Conservation (phyloP, 2,113 vertebrate genomes). For the Oceanodroma tethys region DNA sequence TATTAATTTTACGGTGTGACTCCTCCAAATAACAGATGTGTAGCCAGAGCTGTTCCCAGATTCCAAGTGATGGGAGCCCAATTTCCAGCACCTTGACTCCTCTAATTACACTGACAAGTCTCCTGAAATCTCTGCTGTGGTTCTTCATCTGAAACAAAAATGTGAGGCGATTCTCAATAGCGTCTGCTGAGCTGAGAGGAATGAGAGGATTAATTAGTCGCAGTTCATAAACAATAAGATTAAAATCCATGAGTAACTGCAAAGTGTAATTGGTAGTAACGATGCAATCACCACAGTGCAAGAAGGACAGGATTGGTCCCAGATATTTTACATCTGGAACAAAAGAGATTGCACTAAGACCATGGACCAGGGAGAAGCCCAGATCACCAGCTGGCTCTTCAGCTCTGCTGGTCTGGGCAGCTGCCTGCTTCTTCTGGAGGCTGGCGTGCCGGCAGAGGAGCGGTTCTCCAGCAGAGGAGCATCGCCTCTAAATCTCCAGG, state of each 20-base stretch:
- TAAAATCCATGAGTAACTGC: slow-evolving; percentile 29
- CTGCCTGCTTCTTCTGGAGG: not conserved
- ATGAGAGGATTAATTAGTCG: slow-evolving; percentile 61
- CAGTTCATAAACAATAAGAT: slow-evolving; percentile 61
- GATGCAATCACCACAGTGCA: not conserved
- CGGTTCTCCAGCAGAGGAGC: not conserved
- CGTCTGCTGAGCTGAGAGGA: not conserved
- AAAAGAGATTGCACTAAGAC: not conserved
- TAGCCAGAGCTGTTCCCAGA: slow-evolving; percentile 3
- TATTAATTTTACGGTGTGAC: slow-evolving; percentile 54
- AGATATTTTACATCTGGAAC: not conserved
- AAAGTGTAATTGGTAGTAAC: slow-evolving; percentile 36
- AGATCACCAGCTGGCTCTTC: not conserved
- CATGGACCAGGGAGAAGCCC: not conserved
- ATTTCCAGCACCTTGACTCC: slow-evolving; percentile 48
- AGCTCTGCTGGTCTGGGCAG: not conserved
- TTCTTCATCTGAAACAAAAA: slow-evolving; percentile 47
- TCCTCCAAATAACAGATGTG: slow-evolving; percentile 3
- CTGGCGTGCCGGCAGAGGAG: fast-evolving
- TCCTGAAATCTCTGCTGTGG: slow-evolving; percentile 28
- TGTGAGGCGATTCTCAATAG: not conserved
- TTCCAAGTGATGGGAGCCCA: slow-evolving; percentile 15
- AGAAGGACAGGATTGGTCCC: not conserved
- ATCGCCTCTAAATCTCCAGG: not conserved
- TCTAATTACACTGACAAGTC: slow-evolving; percentile 50